Evolutionary conservation across 2,888 invertebrate genomes (phyloP), one percentile per base, ranked within the genome.

Genomic region (Geophilus truncorum): DNA sequence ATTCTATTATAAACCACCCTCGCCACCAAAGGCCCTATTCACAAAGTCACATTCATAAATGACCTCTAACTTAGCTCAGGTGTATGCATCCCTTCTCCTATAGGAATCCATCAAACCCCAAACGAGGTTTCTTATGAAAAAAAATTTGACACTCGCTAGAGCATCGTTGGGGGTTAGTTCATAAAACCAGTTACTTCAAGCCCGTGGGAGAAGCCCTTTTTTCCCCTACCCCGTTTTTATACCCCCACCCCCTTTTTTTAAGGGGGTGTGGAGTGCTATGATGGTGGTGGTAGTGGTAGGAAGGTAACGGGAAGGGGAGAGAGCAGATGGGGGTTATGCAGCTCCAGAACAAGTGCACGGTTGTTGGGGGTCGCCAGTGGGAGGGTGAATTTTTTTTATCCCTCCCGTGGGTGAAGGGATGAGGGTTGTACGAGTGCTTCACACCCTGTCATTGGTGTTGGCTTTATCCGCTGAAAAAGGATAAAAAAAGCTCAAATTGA

Each of bases 71-170:
- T 25, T 28, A 70, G 70, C 70, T 70, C 70, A 70, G 70, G 70
- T 70, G 70, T 70, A 70, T 70, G 70, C 70, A 70, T 70, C 70
- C 70, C 70, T 70, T 70, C 70, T 62, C 57, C 57, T 70, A 70
- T 70, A 70, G 70, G 70, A 70, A 70, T 70, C 70, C 70, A 70
- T 70, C 70, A 70, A 70, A 70, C 70, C 70, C 70, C 70, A 70
- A 70, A 70, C 70, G 70, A 70, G 28, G 70, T 70, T 70, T 70
- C 70, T 70, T 70, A 70, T 70, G 51, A 51, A 70, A 70, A 70
- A 45, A 70, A 70, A 70, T 70, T 28, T 70, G 70, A 70, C 70
- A 70, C 70, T 70, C 70, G 70, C 70, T 70, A 70, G 70, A 70
- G 70, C 70, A 70, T 70, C 70, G 70, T 70, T 70, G 70, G 70